Conservation (phyloP, 2,113 vertebrate species). For the Cricetomys ansorgei region DNA sequence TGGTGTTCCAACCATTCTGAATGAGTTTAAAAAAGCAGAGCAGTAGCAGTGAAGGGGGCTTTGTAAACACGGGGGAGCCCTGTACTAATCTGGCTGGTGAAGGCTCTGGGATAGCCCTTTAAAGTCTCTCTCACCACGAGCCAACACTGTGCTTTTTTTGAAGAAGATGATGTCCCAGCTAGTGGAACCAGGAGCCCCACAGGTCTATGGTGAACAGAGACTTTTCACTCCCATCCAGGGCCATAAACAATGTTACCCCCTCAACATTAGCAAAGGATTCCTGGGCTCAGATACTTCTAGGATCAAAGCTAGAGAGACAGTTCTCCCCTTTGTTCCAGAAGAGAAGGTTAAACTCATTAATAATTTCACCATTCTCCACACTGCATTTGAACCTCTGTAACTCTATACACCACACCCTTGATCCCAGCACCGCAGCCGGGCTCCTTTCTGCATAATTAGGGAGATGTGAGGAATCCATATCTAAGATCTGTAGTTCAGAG, state of each 20-base stretch:
- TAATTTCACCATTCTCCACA: rapidly evolving
- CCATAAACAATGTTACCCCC: not conserved
- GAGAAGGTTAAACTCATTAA: not conserved
- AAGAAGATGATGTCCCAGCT: not conserved
- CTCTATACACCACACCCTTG: too few relatives aligned
- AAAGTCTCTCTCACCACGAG: not conserved
- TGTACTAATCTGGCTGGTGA: not conserved
- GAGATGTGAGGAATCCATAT: not conserved
- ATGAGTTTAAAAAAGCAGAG: not conserved
- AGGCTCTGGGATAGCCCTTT: not conserved
- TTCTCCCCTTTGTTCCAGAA: not conserved
- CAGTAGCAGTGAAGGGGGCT: not conserved
- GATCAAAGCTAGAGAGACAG: not conserved
- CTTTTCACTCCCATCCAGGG: not conserved
- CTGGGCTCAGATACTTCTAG: not conserved
- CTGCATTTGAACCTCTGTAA: not conserved
- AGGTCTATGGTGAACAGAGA: not conserved
- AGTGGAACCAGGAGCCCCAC: not conserved
- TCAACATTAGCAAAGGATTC: not conserved
- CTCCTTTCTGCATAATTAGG: not conserved
- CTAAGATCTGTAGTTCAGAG: not conserved
- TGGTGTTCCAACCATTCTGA: not conserved
- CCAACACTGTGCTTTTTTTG: not conserved
- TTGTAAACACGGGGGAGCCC: not conserved
- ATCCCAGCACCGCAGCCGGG: not conserved